Evolutionary conservation across 2,797 vertebrate species (phyloP).

Genomic region (Lacerta agilis): DNA sequence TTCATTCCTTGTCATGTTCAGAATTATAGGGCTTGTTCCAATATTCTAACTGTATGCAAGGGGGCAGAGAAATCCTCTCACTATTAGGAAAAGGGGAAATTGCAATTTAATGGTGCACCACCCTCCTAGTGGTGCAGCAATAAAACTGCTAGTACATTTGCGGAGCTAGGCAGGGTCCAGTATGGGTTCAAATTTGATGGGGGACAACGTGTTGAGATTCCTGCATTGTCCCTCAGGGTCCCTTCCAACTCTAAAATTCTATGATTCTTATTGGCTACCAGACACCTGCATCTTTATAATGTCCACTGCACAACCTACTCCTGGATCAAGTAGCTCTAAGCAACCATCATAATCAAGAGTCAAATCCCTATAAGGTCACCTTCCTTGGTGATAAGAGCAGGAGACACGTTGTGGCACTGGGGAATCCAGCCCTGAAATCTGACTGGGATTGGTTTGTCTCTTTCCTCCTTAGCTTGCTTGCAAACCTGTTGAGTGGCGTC

Average conservation of each 20-base stretch:
- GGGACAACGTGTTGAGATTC: too few species aligned
- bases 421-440: background rate
- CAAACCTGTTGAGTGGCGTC: conserved; percentile 35
- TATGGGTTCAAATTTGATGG: too few species aligned
- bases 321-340: background rate
- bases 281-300: background rate
- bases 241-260: too few species aligned
- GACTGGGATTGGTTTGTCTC: background rate
- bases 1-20: background rate
- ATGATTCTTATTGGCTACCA: background rate
- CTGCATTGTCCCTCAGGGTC: too few species aligned
- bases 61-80: background rate
- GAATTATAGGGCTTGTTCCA: too few species aligned
- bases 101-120: too few species aligned
- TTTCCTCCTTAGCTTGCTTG: conserved; percentile 53
- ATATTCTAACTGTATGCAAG: background rate
- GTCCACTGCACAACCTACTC: too few species aligned
- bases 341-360: background rate
- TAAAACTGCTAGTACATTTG: too few species aligned
- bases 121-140: too few species aligned
- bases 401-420: background rate
- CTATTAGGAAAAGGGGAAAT: too few species aligned
- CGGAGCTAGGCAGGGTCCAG: too few species aligned
- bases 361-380: background rate
- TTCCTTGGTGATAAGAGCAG: background rate